Evolutionary conservation across 1,140 invertebrate species (phyloP), one percentile per base, ranked within the genome.

Genomic region (Lepidostoma basale): DNA sequence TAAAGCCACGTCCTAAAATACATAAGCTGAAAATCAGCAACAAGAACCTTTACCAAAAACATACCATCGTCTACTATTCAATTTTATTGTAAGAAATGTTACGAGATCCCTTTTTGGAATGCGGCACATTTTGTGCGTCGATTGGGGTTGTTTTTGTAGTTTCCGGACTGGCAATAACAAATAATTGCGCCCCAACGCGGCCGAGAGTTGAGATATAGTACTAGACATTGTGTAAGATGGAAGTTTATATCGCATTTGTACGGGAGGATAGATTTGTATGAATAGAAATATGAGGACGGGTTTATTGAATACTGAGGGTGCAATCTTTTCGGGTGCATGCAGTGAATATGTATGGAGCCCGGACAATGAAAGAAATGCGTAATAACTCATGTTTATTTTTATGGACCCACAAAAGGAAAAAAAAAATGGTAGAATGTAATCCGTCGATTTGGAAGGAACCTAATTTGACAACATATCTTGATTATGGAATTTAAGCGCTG

Each of bases 221-320:
- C 12, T 42, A 60, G 56, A 60, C 56, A 60, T 60, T 60, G 56
- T 60, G 36, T 60, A 42, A 60, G 56, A 60, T 40, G 56, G 36
- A 60, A 60, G 56, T 40, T 60, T 60, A 60, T 60, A 60, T 40
- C 56, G 56, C 39, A 60, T 60, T 60, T 60, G 56, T 60, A 42
- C 28, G 52, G 20, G 30, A 59, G 52, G 30, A 56, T 56, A 56
- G 39, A 60, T 60, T 60, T 60, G 56, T 60, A 60, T 60, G 56
- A 60, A 60, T 44, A 44, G 56, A 26, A 60, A 60, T 60, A 60
- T 60, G 56, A 60, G 56, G 23, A 60, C 20, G 36, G 18, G 36
- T 60, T 60, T 60, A 60, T 60, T 60, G 56, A 60, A 60, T 60
- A 42, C n/a, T 42, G 56, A 26, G 56, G 56, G 56, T 60, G 56